These are phyloP conservation scores for Pseudomyrmex flavicornis DNA, from an alignment of 1,140 invertebrate genomes.

Conservation along the genomic window DNA sequence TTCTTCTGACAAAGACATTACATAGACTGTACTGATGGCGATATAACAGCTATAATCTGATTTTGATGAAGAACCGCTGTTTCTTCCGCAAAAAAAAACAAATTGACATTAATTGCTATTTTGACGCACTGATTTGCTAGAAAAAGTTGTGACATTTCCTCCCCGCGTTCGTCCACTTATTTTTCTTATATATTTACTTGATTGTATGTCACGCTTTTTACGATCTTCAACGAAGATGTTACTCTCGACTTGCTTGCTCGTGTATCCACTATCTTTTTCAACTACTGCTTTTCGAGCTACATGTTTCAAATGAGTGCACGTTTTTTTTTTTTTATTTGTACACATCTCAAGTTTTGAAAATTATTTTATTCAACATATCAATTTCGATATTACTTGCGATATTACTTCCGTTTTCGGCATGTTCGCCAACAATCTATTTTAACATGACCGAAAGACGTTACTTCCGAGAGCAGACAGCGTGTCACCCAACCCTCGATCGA, in stretches of 20 bases:
- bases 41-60: conserved; percentile 35
- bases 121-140: conserved; percentile 23
- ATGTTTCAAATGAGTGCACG: conserved; percentile 10
- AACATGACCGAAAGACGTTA: conserved; percentile 48
- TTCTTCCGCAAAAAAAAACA: conserved; percentile 13
- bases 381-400: conserved; percentile 6
- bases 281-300: conserved; percentile 7
- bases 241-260: conserved; percentile 4
- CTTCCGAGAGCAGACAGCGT: conserved; percentile 20
- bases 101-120: conserved; percentile 35
- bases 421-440: conserved; percentile 30
- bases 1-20: not conserved
- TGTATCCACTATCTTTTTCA: not conserved
- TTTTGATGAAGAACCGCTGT: conserved; percentile 44
- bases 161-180: not conserved
- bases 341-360: not conserved
- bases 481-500: conserved; percentile 54
- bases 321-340: not conserved
- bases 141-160: conserved; percentile 5
- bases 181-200: conserved; percentile 35
- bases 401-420: conserved; percentile 17
- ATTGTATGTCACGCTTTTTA: conserved; percentile 53
- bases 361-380: conserved; percentile 14
- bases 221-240: conserved; percentile 28
- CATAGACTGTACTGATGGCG: conserved; percentile 1